phyloP scores from a whole-genome alignment of 2,797 vertebrate species.

The Pseudotriccus pelzelni region DNA sequence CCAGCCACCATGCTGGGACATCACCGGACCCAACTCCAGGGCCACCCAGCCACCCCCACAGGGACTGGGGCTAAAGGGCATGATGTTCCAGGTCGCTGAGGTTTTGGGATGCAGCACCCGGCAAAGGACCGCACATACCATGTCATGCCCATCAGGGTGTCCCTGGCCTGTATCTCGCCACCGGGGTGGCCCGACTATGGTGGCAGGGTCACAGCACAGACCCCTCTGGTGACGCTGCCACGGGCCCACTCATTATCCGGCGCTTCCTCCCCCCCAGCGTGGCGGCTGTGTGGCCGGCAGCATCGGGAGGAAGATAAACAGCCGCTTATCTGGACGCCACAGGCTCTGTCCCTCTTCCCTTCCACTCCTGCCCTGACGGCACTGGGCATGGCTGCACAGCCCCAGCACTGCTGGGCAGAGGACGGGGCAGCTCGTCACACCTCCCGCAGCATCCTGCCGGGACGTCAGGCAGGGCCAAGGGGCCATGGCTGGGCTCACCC shows the following conservation, averaged over 20 bases:
- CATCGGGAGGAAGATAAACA: constrained; percentile 95
- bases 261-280: constrained; percentile 79
- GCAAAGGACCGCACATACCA: neutral
- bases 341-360: constrained; percentile 85
- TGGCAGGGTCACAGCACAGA: neutral
- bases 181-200: rapidly evolving
- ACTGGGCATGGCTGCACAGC: neutral
- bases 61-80: rapidly evolving
- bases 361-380: constrained; percentile 70
- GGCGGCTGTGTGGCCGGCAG: constrained; percentile 72
- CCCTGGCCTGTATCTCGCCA: rapidly evolving
- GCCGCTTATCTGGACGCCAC: constrained; percentile 87
- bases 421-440: neutral
- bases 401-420: neutral
- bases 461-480: neutral
- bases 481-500: rapidly evolving
- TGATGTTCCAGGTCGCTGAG: rapidly evolving
- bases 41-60: rapidly evolving
- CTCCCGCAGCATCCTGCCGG: neutral
- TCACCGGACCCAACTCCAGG: rapidly evolving
- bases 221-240: neutral
- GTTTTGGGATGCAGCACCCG: rapidly evolving
- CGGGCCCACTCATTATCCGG: constrained; percentile 85
- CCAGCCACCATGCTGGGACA: rapidly evolving
- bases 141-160: rapidly evolving